Evolutionary conservation across 2,888 invertebrate species (phyloP), one percentile per base, ranked within the genome.

Genomic region (Drosophila differens): DNA sequence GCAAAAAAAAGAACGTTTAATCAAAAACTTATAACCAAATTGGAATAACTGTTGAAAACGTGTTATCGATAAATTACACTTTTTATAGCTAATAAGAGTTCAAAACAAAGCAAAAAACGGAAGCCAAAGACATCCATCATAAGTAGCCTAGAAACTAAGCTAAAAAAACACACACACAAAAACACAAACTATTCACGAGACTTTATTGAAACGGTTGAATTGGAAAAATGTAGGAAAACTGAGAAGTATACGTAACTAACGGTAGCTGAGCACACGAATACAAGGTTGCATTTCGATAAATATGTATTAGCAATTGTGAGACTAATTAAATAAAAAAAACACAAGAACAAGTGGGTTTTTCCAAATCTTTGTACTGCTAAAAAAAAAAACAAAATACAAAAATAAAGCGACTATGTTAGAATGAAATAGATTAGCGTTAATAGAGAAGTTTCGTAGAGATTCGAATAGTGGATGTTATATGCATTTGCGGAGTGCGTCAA

Each of bases 271-370:
- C 83, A 79, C 80, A 80, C 70, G 60, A 70, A 65, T 64, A 75
- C 49, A 76, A 81, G 79, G 79, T 91, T 85, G 90, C 91, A 91
- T 91, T 85, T 85, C 62, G 79, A 85, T 64, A 59, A 63, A 71
- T 65, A 78, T 83, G 82, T 81, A 84, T 91, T 86, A 91, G 91
- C 54, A 91, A 89, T 84, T 90, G 82, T 85, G 87, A 91, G 85
- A 91, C 90, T 85, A 65, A 89, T 66, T 73, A 72, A 81, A 62
- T 25, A 47, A 19, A 54, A 25, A 25, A 44, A 54, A 65, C 52
- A 67, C 30, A 54, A 72, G n/a, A 78, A 73, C 62, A 58, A 73
- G 61, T 64, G 65, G 69, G 80, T 90, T 84, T 87, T 87, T 81
- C 71, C 71, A 84, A 74, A 85, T 76, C 79, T 85, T 89, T 89